These are phyloP conservation scores for Leptoteleia sp. DNA, from an alignment of 1,140 invertebrate species.

Conservation along the genomic window DNA sequence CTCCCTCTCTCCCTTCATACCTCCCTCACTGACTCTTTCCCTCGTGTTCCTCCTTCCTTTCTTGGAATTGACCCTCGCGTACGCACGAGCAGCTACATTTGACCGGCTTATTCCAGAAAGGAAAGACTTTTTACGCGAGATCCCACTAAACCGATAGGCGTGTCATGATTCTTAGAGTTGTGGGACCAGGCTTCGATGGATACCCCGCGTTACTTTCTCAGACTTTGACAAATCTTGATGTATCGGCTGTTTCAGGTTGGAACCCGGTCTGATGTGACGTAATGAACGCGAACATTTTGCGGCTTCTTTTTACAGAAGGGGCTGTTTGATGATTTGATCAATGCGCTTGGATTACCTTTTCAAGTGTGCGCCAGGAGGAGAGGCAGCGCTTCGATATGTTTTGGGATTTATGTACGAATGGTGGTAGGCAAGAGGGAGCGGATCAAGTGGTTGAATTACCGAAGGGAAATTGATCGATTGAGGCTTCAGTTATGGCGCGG, in stretches of 20 bases:
- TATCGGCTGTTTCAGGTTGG: constrained; percentile 38
- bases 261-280: constrained; percentile 8
- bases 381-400: constrained; percentile 27
- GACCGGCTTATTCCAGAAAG: constrained; percentile 68
- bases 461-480: constrained; percentile 39
- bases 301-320: constrained; percentile 18
- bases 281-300: constrained; percentile 27
- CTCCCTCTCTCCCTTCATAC: too few species aligned
- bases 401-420: constrained; percentile 40
- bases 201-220: background rate
- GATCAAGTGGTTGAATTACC: constrained; percentile 33
- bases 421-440: constrained; percentile 7
- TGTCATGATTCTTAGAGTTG: constrained; percentile 39
- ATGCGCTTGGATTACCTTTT: constrained; percentile 38
- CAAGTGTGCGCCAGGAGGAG: constrained; percentile 19
- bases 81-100: constrained; percentile 71
- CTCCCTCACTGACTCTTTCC: constrained; percentile 42
- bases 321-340: constrained; percentile 49
- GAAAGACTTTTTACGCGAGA: constrained; percentile 72
- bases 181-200: constrained; percentile 22
- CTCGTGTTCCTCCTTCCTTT: constrained; percentile 45
- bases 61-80: constrained; percentile 39
- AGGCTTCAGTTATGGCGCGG: constrained; percentile 6
- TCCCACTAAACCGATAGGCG: constrained; percentile 68
- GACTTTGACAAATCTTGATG: constrained; percentile 35